A percentile compares a stretch with the other conserved stretches of the same genome.
These are phyloP conservation scores for Acanthis flammea DNA, from an alignment of 2,797 vertebrate genomes.

Conservation along the genomic window DNA sequence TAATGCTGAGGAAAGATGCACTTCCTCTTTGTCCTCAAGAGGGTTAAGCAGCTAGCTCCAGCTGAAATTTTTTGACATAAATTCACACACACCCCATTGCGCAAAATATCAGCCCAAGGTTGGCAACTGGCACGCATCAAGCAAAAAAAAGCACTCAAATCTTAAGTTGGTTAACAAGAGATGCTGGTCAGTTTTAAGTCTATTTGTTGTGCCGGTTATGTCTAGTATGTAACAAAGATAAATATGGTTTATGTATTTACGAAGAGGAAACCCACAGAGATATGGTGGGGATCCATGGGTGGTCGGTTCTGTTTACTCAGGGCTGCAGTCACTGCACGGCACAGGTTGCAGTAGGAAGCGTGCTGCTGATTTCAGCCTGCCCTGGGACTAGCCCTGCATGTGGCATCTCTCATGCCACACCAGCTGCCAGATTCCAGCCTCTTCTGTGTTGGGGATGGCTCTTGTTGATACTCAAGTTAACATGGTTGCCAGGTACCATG, in stretches of 20 bases:
- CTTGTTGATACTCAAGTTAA: background rate
- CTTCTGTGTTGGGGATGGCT: background rate
- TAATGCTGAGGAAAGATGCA: background rate
- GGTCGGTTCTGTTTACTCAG: background rate
- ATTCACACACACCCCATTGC: background rate
- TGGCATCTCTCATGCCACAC: background rate
- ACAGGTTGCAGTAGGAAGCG: accelerated
- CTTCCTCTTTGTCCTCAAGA: background rate
- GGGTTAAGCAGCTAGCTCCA: background rate
- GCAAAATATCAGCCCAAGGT: background rate
- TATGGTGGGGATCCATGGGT: background rate
- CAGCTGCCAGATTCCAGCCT: background rate
- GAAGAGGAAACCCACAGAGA: background rate
- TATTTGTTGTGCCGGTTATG: background rate
- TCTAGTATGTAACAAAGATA: background rate
- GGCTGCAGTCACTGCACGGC: background rate
- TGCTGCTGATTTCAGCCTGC: background rate
- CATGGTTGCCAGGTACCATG: background rate
- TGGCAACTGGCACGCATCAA: background rate
- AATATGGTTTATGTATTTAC: background rate
- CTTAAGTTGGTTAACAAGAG: background rate
- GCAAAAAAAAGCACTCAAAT: background rate
- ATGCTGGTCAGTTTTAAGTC: background rate
- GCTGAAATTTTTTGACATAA: background rate
- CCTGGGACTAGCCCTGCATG: background rate